Conservation (phyloP, 2,888 invertebrate genomes). For the Yponomeuta malinellus region DNA sequence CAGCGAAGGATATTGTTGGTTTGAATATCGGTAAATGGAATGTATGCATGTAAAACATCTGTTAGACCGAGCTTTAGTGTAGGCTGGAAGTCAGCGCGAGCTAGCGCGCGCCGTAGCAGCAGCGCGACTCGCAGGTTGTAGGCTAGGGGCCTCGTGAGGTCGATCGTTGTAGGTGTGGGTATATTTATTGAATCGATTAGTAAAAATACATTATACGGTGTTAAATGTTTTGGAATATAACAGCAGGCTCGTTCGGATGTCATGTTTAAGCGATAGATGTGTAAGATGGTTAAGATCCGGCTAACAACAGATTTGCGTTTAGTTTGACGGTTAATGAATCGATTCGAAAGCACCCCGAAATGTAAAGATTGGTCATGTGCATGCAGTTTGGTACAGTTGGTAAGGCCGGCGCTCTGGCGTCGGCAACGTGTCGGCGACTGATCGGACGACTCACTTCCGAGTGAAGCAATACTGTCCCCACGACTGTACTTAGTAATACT, state of each 20-base stretch:
- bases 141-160: slow-evolving; percentile 46
- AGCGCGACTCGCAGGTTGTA: slow-evolving; percentile 32
- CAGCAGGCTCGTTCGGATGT: slow-evolving; percentile 52
- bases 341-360: slow-evolving; percentile 45
- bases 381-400: slow-evolving; percentile 36
- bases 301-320: slow-evolving; percentile 58
- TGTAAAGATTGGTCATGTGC: slow-evolving; percentile 10
- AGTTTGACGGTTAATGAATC: slow-evolving; percentile 49
- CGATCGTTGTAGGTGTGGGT: slow-evolving; percentile 69
- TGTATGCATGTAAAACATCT: slow-evolving; percentile 44
- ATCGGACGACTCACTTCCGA: slow-evolving; percentile 51
- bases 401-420: slow-evolving; percentile 23
- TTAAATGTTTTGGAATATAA: slow-evolving; percentile 52
- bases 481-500: slow-evolving; percentile 71
- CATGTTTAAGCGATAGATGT: slow-evolving; percentile 33
- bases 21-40: slow-evolving; percentile 57
- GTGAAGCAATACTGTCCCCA: slow-evolving; percentile 66
- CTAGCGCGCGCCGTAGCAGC: slow-evolving; percentile 31
- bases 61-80: slow-evolving; percentile 35
- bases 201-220: slow-evolving; percentile 43
- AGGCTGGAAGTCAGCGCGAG: slow-evolving; percentile 45
- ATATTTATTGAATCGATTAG: slow-evolving; percentile 66
- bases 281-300: slow-evolving; percentile 66
- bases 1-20: slow-evolving; percentile 65
- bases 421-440: slow-evolving; percentile 63